A percentile compares a stretch with the other conserved stretches of the same genome.
phyloP scores from a whole-genome alignment of 2,888 invertebrate genomes.

The Temnothorax unifasciatus region DNA sequence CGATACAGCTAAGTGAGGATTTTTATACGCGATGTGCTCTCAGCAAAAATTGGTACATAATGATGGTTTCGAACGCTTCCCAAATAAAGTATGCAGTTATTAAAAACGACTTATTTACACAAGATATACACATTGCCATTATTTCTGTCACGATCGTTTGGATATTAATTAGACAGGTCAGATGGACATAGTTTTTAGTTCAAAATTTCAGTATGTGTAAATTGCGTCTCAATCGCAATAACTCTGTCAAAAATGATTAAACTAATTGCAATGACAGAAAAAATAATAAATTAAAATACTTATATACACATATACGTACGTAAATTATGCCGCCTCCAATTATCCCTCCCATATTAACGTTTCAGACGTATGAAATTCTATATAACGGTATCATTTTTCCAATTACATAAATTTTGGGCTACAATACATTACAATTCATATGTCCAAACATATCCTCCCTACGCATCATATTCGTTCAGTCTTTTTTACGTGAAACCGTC shows the following conservation, averaged over 20 bases:
- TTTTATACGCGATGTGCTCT: conserved; percentile 65
- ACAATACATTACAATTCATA: conserved; percentile 27
- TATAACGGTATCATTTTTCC: conserved; percentile 11
- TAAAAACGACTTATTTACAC: conserved; percentile 72
- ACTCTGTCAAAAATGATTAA: conserved; percentile 10
- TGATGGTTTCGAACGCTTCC: conserved; percentile 64
- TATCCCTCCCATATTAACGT: neutral
- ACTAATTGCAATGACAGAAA: conserved; percentile 38
- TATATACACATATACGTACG: conserved; percentile 12
- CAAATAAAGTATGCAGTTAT: conserved; percentile 64
- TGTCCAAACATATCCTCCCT: conserved; percentile 7
- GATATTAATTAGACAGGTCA: conserved; percentile 22
- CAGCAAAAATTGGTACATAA: conserved; percentile 68
- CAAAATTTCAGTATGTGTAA: conserved; percentile 16
- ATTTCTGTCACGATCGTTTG: conserved; percentile 24
- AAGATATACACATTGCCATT: conserved; percentile 25
- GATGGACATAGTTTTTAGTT: neutral
- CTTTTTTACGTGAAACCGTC: conserved; percentile 59
- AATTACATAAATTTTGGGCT: conserved; percentile 27
- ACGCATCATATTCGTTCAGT: conserved; percentile 62
- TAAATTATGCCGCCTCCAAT: conserved; percentile 30
- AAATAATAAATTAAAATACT: conserved; percentile 39
- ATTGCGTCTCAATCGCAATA: conserved; percentile 13
- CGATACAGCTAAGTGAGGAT: conserved; percentile 70
- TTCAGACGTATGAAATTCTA: conserved; percentile 35